Evolutionary conservation across 2,888 invertebrate genomes (phyloP), one percentile per base, ranked within the genome.

Genomic region (Trichopria drosophilae): DNA sequence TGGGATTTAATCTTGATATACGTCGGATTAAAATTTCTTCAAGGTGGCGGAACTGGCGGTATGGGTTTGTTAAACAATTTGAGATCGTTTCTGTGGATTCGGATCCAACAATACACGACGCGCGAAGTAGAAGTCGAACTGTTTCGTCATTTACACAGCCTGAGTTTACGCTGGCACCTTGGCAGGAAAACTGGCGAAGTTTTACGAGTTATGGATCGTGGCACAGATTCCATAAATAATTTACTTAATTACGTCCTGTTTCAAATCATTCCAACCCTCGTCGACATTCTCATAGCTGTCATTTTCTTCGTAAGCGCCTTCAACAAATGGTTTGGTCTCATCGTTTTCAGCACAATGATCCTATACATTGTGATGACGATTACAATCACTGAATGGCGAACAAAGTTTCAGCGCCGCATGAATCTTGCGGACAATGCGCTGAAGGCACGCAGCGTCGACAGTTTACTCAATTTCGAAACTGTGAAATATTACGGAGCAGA

Each of bases 401-500:
- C 97, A 0, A 93, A 97, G 75, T 98, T 84, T 77, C 89, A 96
- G 62, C 81, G 97, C 23, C 83, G 88, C 4, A 95, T 96, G 94
- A 99, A 98, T 77, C 79, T 87, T 20, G 88, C 93, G 0, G 97
- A 98, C 71, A 99, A 98, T 76, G 91, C 87, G 26, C 88, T 90
- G 52, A 88, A 92, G 65, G 91, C 94, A 4, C 84, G 89, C 52
- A 94, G 94, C 45, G 95, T 98, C 0, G 98, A 99, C 76, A 97
- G 98, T 0, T 78, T 99, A 44, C 81, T 98, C 10, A 99, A 99
- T 79, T 98, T 94, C 77, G 98, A 99, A 79, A 98, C 98, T 1
- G 98, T 97, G 0, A 99, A 99, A 74, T 98, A 98, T 77, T 98
- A 97, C 72, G 92, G 92, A 4, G 95, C 94, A 1, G 97, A 98